phyloP scores from a whole-genome alignment of 2,888 invertebrate species.

The Eupsilia transversa region DNA sequence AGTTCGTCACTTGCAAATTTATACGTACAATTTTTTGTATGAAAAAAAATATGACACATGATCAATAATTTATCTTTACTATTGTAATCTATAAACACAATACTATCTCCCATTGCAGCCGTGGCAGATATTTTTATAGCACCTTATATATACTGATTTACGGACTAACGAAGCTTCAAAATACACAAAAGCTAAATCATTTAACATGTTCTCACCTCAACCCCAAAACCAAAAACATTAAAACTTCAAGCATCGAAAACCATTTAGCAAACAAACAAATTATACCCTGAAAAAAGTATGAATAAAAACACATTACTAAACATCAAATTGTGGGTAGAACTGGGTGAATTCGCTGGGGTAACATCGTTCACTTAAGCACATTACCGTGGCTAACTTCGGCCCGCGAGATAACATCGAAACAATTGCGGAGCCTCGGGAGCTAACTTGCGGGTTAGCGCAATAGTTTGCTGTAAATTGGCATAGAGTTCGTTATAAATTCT shows the following conservation, averaged over 20 bases:
- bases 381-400: conserved; percentile 76
- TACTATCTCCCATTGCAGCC: too few species aligned
- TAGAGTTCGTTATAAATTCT: conserved; percentile 77
- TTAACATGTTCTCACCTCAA: not conserved
- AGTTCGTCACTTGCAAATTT: too few species aligned
- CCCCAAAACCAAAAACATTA: conserved; percentile 12
- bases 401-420: conserved; percentile 84
- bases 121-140: too few species aligned
- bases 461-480: conserved; percentile 81
- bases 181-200: not conserved
- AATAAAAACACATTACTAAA: conserved; percentile 73
- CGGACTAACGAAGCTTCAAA: not conserved
- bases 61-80: too few species aligned
- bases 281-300: conserved; percentile 69
- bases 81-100: too few species aligned
- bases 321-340: conserved; percentile 81
- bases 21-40: too few species aligned
- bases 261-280: conserved; percentile 55
- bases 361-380: conserved; percentile 90
- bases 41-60: too few species aligned
- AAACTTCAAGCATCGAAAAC: conserved; percentile 54
- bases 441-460: conserved; percentile 77
- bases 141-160: too few species aligned
- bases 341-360: conserved; percentile 85
- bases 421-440: conserved; percentile 84